These are phyloP conservation scores for Corythornis vintsioides DNA, from an alignment of 2,113 vertebrate species.

Conservation along the genomic window DNA sequence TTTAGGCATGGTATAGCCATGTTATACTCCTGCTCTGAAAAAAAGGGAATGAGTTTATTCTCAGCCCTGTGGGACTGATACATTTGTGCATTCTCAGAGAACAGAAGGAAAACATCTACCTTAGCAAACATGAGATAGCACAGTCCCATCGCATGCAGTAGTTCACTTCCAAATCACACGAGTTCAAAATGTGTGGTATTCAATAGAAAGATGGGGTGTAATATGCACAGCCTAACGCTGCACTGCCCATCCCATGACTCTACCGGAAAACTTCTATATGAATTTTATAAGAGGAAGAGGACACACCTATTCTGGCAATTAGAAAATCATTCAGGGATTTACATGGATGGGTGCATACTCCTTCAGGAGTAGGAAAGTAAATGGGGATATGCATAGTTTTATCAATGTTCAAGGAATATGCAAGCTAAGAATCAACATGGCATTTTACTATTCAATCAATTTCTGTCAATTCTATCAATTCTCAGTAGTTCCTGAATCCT, in stretches of 20 bases:
- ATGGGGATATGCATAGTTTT: not conserved
- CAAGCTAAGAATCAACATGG: not conserved
- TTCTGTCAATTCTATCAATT: not conserved
- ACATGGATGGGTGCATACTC: not conserved
- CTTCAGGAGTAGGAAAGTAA: not conserved
- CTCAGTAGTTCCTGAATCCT: not conserved
- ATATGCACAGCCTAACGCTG: not conserved
- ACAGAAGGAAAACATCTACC: not conserved
- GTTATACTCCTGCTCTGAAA: not conserved
- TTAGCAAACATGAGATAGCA: not conserved
- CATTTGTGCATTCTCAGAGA: not conserved
- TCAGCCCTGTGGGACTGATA: not conserved
- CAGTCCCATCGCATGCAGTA: accelerated
- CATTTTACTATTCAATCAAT: not conserved
- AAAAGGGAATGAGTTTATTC: not conserved
- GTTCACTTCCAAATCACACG: not conserved
- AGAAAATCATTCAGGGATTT: not conserved
- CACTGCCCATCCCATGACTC: not conserved
- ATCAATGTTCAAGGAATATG: not conserved
- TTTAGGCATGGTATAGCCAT: not conserved
- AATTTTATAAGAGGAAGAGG: not conserved
- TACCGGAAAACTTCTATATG: not conserved
- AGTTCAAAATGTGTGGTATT: too few species aligned
- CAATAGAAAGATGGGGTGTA: not conserved
- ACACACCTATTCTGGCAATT: not conserved